A percentile compares a stretch with the other conserved stretches of the same genome.
These are phyloP conservation scores for Hylyphantes graminicola DNA, from an alignment of 1,140 invertebrate genomes.

Conservation along the genomic window DNA sequence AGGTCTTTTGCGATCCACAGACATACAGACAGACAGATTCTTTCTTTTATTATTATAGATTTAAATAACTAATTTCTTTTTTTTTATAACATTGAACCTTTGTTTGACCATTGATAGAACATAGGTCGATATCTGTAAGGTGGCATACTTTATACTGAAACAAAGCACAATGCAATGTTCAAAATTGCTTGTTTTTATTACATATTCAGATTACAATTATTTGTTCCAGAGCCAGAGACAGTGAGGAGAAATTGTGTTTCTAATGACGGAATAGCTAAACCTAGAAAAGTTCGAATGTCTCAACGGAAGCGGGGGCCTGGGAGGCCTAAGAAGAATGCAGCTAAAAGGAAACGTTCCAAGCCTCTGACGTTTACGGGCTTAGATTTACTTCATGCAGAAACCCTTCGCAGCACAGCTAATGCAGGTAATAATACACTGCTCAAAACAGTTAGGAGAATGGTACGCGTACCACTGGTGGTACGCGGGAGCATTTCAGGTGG, in stretches of 20 bases:
- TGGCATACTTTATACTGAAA: too few species aligned
- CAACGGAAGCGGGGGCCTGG: constrained; percentile 56
- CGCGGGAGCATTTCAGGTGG: too few species aligned
- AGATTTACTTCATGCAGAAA: constrained; percentile 61
- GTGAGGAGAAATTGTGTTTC: constrained; percentile 38
- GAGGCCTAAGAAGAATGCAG: constrained; percentile 52
- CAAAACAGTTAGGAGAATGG: too few species aligned
- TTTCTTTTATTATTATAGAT: not conserved
- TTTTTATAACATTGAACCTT: not conserved
- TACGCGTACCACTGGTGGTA: too few species aligned
- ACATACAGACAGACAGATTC: too few species aligned
- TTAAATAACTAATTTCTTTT: not conserved
- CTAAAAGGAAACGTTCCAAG: constrained; percentile 52
- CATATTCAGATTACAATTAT: not conserved
- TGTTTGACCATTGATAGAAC: too few species aligned
- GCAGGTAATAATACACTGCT: constrained; percentile 51
- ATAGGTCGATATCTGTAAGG: too few species aligned
- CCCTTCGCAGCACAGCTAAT: constrained; percentile 59
- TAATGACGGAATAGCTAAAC: constrained; percentile 31
- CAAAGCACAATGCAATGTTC: not conserved
- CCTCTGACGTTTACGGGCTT: constrained; percentile 60
- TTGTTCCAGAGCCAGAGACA: constrained; percentile 50
- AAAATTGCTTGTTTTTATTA: not conserved
- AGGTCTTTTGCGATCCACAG: too few species aligned
- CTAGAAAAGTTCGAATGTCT: constrained; percentile 41